phyloP scores from a whole-genome alignment of 2,888 invertebrate genomes.

The Horisme vitalbata region DNA sequence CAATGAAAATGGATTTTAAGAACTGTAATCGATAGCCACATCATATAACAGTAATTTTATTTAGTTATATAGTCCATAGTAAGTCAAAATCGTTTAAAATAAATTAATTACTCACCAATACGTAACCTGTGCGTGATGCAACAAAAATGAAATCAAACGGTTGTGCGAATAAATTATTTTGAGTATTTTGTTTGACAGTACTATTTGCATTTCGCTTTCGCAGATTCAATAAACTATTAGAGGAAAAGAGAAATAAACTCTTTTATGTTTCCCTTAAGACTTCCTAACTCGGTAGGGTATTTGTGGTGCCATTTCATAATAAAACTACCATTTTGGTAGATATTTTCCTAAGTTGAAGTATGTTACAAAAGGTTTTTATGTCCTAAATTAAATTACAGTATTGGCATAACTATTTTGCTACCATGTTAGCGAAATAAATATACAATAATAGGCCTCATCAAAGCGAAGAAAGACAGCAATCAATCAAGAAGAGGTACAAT shows the following conservation, averaged over 20 bases:
- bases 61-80: not conserved
- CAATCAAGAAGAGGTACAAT: too few relatives aligned
- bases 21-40: not conserved
- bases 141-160: constrained; percentile 9
- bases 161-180: not conserved
- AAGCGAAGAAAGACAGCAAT: too few relatives aligned
- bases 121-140: constrained; percentile 16
- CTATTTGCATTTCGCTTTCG: not conserved
- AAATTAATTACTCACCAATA: constrained; percentile 10
- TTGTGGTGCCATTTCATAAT: not conserved
- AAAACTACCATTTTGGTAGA: constrained; percentile 8
- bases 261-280: not conserved
- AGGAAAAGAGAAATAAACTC: not conserved
- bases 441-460: too few relatives aligned
- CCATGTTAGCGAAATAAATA: too few relatives aligned
- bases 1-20: too few relatives aligned
- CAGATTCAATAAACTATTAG: not conserved
- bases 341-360: not conserved
- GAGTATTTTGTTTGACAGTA: not conserved
- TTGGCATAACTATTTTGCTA: too few relatives aligned
- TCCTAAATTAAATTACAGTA: too few relatives aligned
- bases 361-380: too few relatives aligned
- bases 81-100: not conserved
- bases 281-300: not conserved
- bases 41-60: not conserved